A percentile compares a stretch with the other conserved stretches of the same genome.
Conservation (phyloP, 2,113 vertebrate genomes). For the Nothoprocta pentlandii region DNA sequence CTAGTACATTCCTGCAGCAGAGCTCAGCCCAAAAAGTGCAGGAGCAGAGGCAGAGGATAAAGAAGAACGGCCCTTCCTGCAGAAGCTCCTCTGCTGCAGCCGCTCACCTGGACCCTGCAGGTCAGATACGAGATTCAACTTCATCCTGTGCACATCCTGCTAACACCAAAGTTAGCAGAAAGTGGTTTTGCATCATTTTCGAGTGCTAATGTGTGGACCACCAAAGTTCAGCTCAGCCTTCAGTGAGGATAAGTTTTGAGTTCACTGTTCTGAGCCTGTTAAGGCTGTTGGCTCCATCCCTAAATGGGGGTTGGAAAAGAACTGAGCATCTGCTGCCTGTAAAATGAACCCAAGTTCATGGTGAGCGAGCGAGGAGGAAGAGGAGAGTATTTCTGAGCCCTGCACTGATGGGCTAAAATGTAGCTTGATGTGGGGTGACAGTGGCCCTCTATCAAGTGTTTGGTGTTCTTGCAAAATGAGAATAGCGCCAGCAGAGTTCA, state of each 20-base stretch:
- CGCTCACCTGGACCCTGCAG: neutral
- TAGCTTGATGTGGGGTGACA: neutral
- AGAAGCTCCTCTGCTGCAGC: neutral
- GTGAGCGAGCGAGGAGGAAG: neutral
- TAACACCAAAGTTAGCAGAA: neutral
- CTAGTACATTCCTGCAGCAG: slow-evolving; percentile 44
- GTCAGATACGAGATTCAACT: neutral
- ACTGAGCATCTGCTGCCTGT: neutral
- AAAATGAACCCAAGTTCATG: neutral
- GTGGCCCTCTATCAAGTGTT: neutral
- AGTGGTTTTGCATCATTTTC: accelerated
- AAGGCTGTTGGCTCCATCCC: neutral
- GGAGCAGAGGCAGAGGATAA: slow-evolving; percentile 38
- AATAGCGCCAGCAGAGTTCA: neutral
- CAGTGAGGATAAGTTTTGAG: neutral
- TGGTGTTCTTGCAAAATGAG: slow-evolving; percentile 10
- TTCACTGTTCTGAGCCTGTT: neutral
- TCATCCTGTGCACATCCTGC: accelerated
- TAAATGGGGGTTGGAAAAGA: neutral
- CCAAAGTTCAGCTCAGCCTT: slow-evolving; percentile 2
- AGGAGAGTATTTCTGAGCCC: neutral
- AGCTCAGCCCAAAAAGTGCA: slow-evolving; percentile 28
- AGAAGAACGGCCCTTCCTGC: slow-evolving; percentile 18
- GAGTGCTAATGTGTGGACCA: neutral
- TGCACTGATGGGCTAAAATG: neutral